Conservation (phyloP, 2,888 invertebrate species). For the Spatulosminthurus flaviceps region DNA sequence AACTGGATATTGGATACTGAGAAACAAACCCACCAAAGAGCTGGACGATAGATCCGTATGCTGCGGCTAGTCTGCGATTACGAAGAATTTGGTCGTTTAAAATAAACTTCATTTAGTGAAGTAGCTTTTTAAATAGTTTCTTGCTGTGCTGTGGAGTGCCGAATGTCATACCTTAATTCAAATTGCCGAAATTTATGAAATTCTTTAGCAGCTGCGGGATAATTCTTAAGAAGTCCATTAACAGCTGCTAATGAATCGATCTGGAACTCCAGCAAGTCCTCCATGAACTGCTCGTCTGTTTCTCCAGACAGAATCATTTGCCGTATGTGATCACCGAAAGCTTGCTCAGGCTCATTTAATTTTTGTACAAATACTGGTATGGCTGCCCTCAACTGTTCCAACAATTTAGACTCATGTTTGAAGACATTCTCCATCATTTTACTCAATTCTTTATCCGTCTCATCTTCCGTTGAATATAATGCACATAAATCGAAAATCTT, state of each 20-base stretch:
- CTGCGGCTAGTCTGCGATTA: conserved; percentile 51
- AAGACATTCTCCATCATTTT: conserved; percentile 76
- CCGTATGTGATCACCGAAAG: conserved; percentile 41
- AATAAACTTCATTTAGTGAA: too few species aligned
- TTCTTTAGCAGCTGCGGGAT: conserved; percentile 68
- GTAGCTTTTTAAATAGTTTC: too few species aligned
- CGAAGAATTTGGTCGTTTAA: conserved; percentile 5
- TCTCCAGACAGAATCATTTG: conserved; percentile 42
- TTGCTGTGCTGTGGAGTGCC: too few species aligned
- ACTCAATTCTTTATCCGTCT: conserved; percentile 70
- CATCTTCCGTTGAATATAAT: conserved; percentile 78
- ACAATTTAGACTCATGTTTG: conserved; percentile 66
- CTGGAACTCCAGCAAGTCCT: conserved; percentile 75
- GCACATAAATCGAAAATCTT: conserved; percentile 81
- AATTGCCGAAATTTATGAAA: conserved; percentile 52
- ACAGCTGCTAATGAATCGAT: conserved; percentile 77
- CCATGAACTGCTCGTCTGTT: conserved; percentile 66
- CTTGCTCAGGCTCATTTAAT: conserved; percentile 27
- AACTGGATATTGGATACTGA: conserved; percentile 27
- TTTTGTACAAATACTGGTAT: conserved; percentile 40
- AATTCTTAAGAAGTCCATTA: conserved; percentile 75
- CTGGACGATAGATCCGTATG: conserved; percentile 54
- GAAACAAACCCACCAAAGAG: conserved; percentile 52
- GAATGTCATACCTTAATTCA: conserved; percentile 41
- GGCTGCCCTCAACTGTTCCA: conserved; percentile 62